Base-by-base conservation (phyloP, 2,113 vertebrate genomes). In the Typhlomys cinereus region DNA sequence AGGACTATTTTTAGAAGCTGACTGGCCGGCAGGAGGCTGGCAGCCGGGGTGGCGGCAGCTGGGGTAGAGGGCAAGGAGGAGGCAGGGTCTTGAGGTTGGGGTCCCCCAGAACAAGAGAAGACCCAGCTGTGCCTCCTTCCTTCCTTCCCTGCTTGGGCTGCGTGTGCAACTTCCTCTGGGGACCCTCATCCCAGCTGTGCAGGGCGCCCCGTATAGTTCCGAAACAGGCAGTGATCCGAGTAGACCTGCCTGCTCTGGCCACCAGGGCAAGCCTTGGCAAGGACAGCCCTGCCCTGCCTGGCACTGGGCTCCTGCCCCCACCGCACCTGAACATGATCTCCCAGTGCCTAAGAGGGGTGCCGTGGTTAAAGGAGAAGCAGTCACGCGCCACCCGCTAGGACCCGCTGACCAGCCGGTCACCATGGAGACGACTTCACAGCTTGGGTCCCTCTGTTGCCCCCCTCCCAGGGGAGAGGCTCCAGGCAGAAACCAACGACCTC, bases 1-100 rank as follows among this genome's bases (percentile, higher is more conserved):
- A 27, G 81, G 4, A 15, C 91, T 94, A 71, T 93, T 89, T 94
- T 93, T 81, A 94, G 91, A 81, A 76, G 39, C 27, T 41, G 54
- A 59, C 23, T 36, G 46, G 41, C 27, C 14, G 20, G 69, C 36
- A 59, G 54, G 23, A 62, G 62, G 27, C 36, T 25, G 27, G 62
- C 62, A 67, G 46, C 44, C 34, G 66, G n/a, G 12, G 34, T 52
- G 50, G 64, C 64, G 44, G 46, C 50, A 54, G 52, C 10, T 54
- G 44, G 59, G 57, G 67, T 18, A 39, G 50, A 79, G n/a, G n/a
- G n/a, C n/a, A n/a, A n/a, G n/a, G n/a, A n/a, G n/a, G n/a, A n/a
- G 15, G 4, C 31, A 9, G 39, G 29, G 66, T 46, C 52, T 34
- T 66, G 59, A n/a, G 64, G 39, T 69, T 69, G 21, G 62, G 52